A percentile compares a stretch with the other conserved stretches of the same genome.
These are phyloP conservation scores for Desmophyllum pertusum DNA, from an alignment of 92 coral and sea anemone species.

Conservation along the genomic window DNA sequence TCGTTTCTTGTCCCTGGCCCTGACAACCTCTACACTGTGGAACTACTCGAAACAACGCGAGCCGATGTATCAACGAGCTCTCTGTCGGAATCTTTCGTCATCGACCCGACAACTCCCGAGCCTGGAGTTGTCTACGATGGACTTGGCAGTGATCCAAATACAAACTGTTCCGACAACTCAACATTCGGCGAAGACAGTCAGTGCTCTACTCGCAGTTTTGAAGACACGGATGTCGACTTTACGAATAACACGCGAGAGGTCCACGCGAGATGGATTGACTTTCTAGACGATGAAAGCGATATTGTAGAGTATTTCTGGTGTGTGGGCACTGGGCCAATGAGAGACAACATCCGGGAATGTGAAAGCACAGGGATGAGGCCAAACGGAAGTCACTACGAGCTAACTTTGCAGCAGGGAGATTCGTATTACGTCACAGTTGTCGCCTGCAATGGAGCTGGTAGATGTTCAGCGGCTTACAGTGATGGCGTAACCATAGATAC, in stretches of 20 bases:
- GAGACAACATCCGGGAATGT: constrained; percentile 76
- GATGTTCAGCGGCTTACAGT: constrained; percentile 77
- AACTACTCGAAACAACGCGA: constrained; percentile 78
- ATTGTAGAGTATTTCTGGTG: constrained; percentile 88
- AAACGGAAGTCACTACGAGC: constrained; percentile 75
- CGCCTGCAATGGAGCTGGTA: constrained; percentile 85
- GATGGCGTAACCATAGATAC: constrained; percentile 83
- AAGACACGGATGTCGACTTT: constrained; percentile 90
- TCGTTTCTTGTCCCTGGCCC: constrained; percentile 81
- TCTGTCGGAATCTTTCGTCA: constrained; percentile 80
- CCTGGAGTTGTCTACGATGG: constrained; percentile 94
- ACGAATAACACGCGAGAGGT: constrained; percentile 86
- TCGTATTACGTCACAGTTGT: constrained; percentile 80
- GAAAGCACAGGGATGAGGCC: constrained; percentile 83
- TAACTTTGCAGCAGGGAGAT: constrained; percentile 67
- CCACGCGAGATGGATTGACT: constrained; percentile 95
- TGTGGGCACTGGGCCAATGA: constrained; percentile 68
- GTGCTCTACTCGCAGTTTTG: constrained; percentile 89
- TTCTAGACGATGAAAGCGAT: constrained; percentile 91
- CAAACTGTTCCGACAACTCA: constrained; percentile 87
- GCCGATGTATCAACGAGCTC: constrained; percentile 69
- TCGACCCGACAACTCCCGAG: constrained; percentile 89
- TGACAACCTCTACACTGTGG: constrained; percentile 68
- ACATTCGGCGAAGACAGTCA: constrained; percentile 93
- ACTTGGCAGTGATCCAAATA: constrained; percentile 78